A percentile compares a stretch with the other conserved stretches of the same genome.
Evolutionary conservation across 1,140 invertebrate genomes (phyloP).

Genomic region (Caerostris darwini): DNA sequence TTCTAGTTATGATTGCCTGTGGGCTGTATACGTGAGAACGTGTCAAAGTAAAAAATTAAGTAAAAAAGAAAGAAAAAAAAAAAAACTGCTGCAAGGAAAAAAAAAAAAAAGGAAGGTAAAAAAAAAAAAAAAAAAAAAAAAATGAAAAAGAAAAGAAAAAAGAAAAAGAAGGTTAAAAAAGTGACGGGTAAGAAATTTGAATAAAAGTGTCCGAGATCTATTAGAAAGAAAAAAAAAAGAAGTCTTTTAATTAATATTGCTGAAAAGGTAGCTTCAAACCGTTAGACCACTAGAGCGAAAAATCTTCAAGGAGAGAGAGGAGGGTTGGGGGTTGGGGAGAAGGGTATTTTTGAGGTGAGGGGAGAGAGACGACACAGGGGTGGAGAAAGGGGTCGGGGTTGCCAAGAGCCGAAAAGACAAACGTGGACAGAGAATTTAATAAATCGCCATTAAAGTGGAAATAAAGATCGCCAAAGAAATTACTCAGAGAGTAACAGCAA

Average conservation of each 20-base stretch:
- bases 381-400: background rate
- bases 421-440: constrained; percentile 57
- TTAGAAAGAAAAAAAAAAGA: constrained; percentile 45
- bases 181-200: constrained; percentile 64
- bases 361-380: background rate
- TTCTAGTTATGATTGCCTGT: background rate
- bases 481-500: background rate
- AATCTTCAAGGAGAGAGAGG: background rate
- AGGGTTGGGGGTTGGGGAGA: background rate
- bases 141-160: background rate
- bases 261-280: constrained; percentile 64
- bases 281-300: background rate
- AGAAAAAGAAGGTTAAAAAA: constrained; percentile 47
- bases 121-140: background rate
- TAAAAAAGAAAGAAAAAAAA: background rate
- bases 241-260: constrained; percentile 67
- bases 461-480: constrained; percentile 28
- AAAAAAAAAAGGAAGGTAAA: background rate
- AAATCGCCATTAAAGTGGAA: constrained; percentile 56
- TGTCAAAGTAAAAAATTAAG: constrained; percentile 18
- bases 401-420: constrained; percentile 9
- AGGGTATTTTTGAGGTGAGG: background rate
- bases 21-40: constrained; percentile 40
- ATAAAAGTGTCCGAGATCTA: constrained; percentile 74
- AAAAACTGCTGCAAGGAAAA: background rate